A percentile compares a stretch with the other conserved stretches of the same genome.
Conservation (phyloP, 2,888 invertebrate species). For the Hirtodrosophila trivittata region DNA sequence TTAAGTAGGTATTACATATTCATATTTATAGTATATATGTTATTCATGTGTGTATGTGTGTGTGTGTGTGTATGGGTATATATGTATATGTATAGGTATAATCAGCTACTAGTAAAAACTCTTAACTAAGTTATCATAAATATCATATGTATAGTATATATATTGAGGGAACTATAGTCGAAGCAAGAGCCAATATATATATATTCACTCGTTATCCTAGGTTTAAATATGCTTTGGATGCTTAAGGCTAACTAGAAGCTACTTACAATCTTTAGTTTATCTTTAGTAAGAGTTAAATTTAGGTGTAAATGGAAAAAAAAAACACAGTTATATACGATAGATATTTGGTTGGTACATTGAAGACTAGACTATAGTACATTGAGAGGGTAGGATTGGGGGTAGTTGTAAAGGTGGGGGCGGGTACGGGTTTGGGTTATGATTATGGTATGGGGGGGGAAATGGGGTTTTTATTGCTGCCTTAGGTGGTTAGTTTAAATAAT, state of each 20-base stretch:
- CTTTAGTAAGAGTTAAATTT: constrained; percentile 35
- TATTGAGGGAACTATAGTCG: constrained; percentile 11
- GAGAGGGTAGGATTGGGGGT: constrained; percentile 13
- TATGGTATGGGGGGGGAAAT: no score
- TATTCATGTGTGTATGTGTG: not conserved
- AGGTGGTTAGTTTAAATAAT: constrained; percentile 61
- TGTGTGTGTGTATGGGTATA: not conserved
- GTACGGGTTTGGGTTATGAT: not conserved
- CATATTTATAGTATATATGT: not conserved
- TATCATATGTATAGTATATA: constrained; percentile 1
- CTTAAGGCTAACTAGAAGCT: constrained; percentile 57
- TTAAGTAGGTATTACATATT: not conserved
- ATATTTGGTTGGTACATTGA: constrained; percentile 60
- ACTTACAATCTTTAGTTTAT: constrained; percentile 65
- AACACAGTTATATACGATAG: constrained; percentile 5
- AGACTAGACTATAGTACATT: constrained; percentile 63
- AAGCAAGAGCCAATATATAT: constrained; percentile 1
- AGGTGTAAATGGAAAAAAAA: constrained; percentile 45
- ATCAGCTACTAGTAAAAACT: constrained; percentile 56
- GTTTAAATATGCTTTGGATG: constrained; percentile 12
- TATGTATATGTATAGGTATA: constrained; percentile 11
- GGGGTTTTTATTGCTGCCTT: constrained; percentile 31
- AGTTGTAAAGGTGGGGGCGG: no score
- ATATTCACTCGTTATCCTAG: constrained; percentile 12
- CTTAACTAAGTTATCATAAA: constrained; percentile 37